Evolutionary conservation across 2,797 vertebrate genomes (phyloP).

Genomic region (Euphonia xanthogaster): DNA sequence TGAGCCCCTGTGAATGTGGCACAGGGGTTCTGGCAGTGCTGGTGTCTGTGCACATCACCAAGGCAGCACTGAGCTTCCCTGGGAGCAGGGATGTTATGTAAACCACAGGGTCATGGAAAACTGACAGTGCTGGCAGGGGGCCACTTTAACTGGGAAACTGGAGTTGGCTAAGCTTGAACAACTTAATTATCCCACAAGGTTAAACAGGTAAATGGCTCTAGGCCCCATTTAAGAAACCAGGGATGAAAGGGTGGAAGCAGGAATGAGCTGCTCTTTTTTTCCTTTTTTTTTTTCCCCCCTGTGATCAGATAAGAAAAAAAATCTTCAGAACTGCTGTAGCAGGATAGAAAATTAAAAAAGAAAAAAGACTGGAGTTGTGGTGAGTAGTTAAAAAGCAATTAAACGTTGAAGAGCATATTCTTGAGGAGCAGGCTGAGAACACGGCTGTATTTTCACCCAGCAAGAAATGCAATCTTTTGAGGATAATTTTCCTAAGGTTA

Average conservation of each 20-base stretch:
- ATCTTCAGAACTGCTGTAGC: neutral
- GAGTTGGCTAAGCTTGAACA: neutral
- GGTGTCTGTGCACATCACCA: accelerated
- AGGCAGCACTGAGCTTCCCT: neutral
- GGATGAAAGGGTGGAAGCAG: slow-evolving; percentile 24
- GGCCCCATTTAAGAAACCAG: slow-evolving; percentile 7
- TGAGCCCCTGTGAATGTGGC: neutral
- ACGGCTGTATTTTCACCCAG: neutral
- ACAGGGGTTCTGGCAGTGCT: neutral
- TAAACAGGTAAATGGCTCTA: slow-evolving; percentile 28
- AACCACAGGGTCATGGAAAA: neutral
- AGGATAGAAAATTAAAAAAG: neutral
- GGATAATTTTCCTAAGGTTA: neutral
- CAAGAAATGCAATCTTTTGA: neutral
- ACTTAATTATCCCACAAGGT: slow-evolving; percentile 14
- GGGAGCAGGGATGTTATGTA: neutral
- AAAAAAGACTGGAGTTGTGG: neutral
- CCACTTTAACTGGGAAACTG: neutral
- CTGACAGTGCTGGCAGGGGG: neutral
- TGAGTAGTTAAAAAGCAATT: slow-evolving; percentile 18
- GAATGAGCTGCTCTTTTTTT: neutral
- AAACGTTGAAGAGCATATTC: neutral
- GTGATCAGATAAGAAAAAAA: slow-evolving; percentile 45
- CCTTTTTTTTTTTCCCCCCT: neutral
- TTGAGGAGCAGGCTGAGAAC: neutral